Percentiles rank a stretch among this genome's conserved stretches.
These are phyloP conservation scores for Enteromius anoplus DNA, from an alignment of 2,797 vertebrate species.

Conservation along the genomic window DNA sequence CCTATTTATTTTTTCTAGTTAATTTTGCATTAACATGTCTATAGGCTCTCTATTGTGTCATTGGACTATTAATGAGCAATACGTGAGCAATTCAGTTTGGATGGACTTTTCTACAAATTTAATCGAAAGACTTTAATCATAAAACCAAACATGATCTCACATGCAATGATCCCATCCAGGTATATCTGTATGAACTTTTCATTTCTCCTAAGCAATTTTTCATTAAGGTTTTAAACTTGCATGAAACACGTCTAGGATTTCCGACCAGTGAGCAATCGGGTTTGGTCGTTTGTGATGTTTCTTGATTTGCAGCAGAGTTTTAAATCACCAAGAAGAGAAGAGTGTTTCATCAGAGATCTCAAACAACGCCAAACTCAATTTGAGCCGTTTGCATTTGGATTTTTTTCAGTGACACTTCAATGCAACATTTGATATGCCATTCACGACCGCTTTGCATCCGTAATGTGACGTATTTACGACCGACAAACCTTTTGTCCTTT, in stretches of 20 bases:
- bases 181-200: neutral
- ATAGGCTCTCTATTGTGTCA: neutral
- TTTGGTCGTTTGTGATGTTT: neutral
- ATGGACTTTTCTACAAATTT: neutral
- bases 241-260: neutral
- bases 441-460: neutral
- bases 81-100: neutral
- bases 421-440: neutral
- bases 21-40: neutral
- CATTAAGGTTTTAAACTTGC: neutral
- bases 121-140: neutral
- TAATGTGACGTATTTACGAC: slow-evolving; percentile 1
- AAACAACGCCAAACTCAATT: neutral
- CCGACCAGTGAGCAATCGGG: neutral
- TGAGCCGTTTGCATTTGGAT: neutral
- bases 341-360: neutral
- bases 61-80: neutral
- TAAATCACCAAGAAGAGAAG: neutral
- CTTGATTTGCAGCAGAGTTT: neutral
- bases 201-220: neutral
- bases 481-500: neutral
- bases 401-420: neutral
- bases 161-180: neutral
- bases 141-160: neutral
- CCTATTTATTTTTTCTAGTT: neutral